A percentile compares a stretch with the other conserved stretches of the same genome.
These are phyloP conservation scores for Coenonympha glycerion DNA, from an alignment of 2,888 invertebrate genomes.

Conservation along the genomic window DNA sequence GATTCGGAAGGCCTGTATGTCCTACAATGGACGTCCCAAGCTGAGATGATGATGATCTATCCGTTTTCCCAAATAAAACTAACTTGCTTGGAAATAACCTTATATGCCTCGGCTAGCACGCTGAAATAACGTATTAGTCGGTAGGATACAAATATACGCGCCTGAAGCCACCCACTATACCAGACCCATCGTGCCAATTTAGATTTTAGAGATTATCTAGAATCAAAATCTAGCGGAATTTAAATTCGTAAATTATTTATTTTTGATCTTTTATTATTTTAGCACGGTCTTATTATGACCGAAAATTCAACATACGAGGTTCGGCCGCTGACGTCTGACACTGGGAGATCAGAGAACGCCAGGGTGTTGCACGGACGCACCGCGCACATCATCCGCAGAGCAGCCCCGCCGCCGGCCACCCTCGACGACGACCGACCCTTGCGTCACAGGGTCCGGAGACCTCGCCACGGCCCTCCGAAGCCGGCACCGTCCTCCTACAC, in stretches of 20 bases:
- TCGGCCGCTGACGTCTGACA: slow-evolving; percentile 74
- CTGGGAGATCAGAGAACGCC: slow-evolving; percentile 54
- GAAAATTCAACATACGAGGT: slow-evolving; percentile 82
- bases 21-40: too few relatives aligned
- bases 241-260: not conserved
- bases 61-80: too few relatives aligned
- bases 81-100: too few relatives aligned
- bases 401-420: slow-evolving; percentile 59
- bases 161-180: too few relatives aligned
- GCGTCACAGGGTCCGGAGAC: slow-evolving; percentile 46
- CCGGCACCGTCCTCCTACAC: slow-evolving; percentile 67
- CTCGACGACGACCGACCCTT: slow-evolving; percentile 61
- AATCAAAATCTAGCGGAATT: not conserved
- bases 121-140: too few relatives aligned
- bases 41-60: too few relatives aligned
- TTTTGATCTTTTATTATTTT: slow-evolving; percentile 28
- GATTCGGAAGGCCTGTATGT: too few relatives aligned
- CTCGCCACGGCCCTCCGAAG: slow-evolving; percentile 39
- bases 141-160: too few relatives aligned
- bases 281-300: slow-evolving; percentile 82
- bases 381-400: slow-evolving; percentile 78
- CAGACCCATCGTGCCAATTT: too few relatives aligned
- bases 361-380: slow-evolving; percentile 41
- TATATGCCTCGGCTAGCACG: too few relatives aligned
- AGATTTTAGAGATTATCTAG: too few relatives aligned